phyloP scores from a whole-genome alignment of 23 tunicate species.

The Styela plicata region DNA sequence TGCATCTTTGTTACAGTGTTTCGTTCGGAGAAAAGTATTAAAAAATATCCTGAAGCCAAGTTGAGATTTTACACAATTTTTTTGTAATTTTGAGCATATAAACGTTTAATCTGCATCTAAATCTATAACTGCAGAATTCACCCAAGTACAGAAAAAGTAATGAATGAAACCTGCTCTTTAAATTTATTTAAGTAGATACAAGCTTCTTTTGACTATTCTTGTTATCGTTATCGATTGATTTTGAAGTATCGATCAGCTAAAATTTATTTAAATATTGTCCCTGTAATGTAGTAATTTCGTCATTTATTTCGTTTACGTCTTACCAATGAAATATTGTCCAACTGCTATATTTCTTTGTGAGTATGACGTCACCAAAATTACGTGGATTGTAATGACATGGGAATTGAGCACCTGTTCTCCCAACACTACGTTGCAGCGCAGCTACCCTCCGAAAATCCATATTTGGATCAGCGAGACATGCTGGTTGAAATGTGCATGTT shows the following conservation, averaged over 20 bases:
- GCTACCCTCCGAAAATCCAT: neutral
- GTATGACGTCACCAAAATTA: slow-evolving; percentile 1
- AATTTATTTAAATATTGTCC: no score
- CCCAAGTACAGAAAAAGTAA: no score
- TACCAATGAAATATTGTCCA: slow-evolving; percentile 24
- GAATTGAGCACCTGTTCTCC: neutral
- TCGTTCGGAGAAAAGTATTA: no score
- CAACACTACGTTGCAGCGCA: neutral
- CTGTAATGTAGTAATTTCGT: no score
- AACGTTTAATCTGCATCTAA: no score
- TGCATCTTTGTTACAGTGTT: no score
- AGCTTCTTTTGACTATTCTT: neutral
- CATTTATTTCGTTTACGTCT: no score
- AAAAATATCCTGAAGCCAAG: no score
- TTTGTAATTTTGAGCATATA: no score
- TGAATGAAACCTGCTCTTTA: no score
- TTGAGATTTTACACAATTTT: no score
- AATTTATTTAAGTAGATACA: neutral
- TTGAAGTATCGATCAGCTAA: neutral
- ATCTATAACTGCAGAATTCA: no score
- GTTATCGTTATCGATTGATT: neutral
- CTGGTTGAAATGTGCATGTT: slow-evolving; percentile 3
- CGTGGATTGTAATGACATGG: slow-evolving; percentile 17
- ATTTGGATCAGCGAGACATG: neutral
- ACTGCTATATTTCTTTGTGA: neutral